A percentile compares a stretch with the other conserved stretches of the same genome.
Evolutionary conservation across 1,140 invertebrate species (phyloP).

Genomic region (Drosophila watanabei): DNA sequence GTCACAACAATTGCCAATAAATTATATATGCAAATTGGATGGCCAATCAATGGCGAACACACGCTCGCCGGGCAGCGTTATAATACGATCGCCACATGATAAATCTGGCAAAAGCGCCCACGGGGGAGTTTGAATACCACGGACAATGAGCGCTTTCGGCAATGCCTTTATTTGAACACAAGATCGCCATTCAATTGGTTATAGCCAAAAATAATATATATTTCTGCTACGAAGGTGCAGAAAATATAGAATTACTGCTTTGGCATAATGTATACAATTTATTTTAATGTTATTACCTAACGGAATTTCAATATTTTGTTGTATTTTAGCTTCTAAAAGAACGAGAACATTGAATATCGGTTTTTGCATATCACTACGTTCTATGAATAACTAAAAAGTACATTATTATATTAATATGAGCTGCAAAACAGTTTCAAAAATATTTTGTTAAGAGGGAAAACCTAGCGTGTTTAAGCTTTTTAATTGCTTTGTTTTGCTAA

Average conservation of each 20-base stretch:
- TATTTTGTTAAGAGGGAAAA: not conserved
- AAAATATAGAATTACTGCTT: not conserved
- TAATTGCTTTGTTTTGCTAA: not conserved
- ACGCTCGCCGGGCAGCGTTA: conserved; percentile 8
- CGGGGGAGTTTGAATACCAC: not conserved
- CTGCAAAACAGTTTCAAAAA: not conserved
- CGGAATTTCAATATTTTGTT: no score
- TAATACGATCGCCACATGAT: conserved; percentile 44
- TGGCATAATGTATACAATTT: not conserved
- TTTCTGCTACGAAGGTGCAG: no score
- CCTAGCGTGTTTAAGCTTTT: not conserved
- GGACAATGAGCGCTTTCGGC: not conserved
- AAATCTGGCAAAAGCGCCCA: conserved; percentile 32
- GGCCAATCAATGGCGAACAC: conserved; percentile 55
- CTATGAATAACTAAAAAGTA: not conserved
- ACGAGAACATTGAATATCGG: no score
- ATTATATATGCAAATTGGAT: conserved; percentile 82
- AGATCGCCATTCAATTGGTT: conserved; percentile 10
- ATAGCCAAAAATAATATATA: not conserved
- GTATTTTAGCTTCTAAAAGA: no score
- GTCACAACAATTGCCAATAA: conserved; percentile 83
- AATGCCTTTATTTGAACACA: conserved; percentile 12
- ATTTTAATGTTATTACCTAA: not conserved
- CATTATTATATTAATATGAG: not conserved
- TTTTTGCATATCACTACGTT: not conserved